Conservation (phyloP, 2,888 invertebrate genomes). For the Xestia sexstrigata region DNA sequence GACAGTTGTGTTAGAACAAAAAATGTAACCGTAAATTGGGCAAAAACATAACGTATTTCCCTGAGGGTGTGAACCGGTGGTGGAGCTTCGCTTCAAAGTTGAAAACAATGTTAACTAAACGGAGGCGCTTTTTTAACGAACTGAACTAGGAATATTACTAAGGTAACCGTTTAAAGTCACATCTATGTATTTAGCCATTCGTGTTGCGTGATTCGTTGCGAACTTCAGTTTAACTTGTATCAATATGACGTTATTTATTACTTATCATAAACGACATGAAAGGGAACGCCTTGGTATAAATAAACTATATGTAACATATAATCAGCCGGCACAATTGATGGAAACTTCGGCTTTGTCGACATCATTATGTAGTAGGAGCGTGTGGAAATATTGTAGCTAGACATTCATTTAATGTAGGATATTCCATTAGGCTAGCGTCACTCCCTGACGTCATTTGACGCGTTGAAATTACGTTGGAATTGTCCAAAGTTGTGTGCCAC, state of each 20-base stretch:
- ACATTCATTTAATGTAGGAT: constrained; percentile 55
- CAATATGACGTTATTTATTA: constrained; percentile 14
- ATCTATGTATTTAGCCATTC: constrained; percentile 9
- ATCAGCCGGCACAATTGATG: constrained; percentile 24
- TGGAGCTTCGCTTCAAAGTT: constrained; percentile 8
- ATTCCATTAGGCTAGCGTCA: constrained; percentile 62
- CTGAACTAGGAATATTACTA: constrained; percentile 11
- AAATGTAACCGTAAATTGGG: constrained; percentile 36
- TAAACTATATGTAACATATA: constrained; percentile 1
- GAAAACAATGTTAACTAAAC: constrained; percentile 30
- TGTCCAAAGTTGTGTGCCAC: constrained; percentile 62
- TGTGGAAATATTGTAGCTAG: constrained; percentile 43
- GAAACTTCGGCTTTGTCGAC: constrained; percentile 15
- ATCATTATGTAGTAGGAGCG: constrained; percentile 25
- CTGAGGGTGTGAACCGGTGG: constrained; percentile 7
- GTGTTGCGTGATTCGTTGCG: constrained; percentile 20
- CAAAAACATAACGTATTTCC: constrained; percentile 42
- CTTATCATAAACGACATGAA: constrained; percentile 21
- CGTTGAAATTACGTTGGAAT: constrained; percentile 52
- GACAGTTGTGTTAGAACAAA: constrained; percentile 33
- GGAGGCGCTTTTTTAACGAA: constrained; percentile 7
- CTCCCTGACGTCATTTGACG: constrained; percentile 60
- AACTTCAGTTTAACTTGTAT: constrained; percentile 14
- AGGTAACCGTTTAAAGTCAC: constrained; percentile 27
- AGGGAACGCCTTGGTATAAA: neutral